These are phyloP conservation scores for Tetranychus truncatus DNA, from an alignment of 2,888 invertebrate genomes.

Conservation along the genomic window DNA sequence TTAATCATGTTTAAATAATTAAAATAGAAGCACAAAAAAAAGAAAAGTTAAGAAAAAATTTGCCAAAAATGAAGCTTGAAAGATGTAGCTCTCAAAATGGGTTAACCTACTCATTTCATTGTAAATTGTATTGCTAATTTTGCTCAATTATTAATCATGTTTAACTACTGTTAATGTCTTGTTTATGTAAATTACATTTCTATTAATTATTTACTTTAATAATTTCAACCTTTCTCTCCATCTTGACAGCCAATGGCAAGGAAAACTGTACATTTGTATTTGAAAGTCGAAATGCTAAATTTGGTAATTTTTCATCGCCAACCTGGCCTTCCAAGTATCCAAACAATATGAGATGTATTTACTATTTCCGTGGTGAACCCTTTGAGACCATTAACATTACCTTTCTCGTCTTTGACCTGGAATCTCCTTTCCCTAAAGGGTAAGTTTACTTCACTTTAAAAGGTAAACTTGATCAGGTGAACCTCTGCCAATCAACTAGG, in stretches of 20 bases:
- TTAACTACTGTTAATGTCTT: too few species aligned
- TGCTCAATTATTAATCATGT: too few species aligned
- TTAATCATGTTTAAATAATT: too few species aligned
- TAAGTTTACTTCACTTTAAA: constrained; percentile 19
- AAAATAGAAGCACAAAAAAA: too few species aligned
- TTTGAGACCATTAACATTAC: constrained; percentile 31
- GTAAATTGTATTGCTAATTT: too few species aligned
- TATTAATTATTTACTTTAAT: too few species aligned
- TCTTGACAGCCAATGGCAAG: not conserved
- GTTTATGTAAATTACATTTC: too few species aligned
- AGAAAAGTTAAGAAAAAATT: too few species aligned
- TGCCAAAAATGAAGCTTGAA: too few species aligned
- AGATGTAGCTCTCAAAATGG: too few species aligned
- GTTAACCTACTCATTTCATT: too few species aligned
- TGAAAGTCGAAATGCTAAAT: constrained; percentile 23
- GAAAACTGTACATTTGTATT: constrained; percentile 24
- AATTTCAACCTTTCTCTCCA: not conserved
- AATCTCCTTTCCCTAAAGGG: constrained; percentile 31
- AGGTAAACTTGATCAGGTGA: not conserved
- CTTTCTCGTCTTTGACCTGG: constrained; percentile 30
- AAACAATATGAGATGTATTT: constrained; percentile 29
- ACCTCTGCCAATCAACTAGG: too few species aligned
- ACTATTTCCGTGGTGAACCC: constrained; percentile 29
- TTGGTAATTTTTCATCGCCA: constrained; percentile 31
- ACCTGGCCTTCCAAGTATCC: constrained; percentile 30